These are phyloP conservation scores for Scaptodrosophila latifasciaeformis DNA, from an alignment of 2,888 invertebrate genomes.

Conservation along the genomic window DNA sequence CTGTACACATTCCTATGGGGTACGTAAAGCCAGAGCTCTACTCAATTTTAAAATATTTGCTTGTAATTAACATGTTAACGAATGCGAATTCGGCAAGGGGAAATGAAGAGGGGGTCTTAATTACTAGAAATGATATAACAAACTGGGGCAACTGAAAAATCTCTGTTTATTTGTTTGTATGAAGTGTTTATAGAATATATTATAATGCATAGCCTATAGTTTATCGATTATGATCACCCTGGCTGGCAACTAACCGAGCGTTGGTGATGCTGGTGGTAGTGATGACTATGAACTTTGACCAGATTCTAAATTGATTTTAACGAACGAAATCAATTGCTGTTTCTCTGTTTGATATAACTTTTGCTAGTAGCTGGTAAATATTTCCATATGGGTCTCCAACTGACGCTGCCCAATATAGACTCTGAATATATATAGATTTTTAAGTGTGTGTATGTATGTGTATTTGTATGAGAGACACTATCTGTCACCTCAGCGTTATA, in stretches of 20 bases:
- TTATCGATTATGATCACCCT: conserved; percentile 7
- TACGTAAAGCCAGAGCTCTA: too few relatives aligned
- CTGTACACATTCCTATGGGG: conserved; percentile 83
- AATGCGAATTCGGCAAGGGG: too few relatives aligned
- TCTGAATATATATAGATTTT: too few relatives aligned
- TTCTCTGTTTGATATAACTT: too few relatives aligned
- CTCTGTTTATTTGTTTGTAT: too few relatives aligned
- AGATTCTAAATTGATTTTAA: conserved; percentile 52
- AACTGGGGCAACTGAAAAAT: background rate
- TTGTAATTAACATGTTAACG: conserved; percentile 33
- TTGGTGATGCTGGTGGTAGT: too few relatives aligned
- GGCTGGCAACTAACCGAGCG: too few relatives aligned
- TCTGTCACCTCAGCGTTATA: background rate
- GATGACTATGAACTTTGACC: conserved; percentile 49
- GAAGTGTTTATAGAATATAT: background rate
- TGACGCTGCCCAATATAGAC: background rate
- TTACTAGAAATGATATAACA: background rate
- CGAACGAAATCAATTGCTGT: conserved; percentile 54
- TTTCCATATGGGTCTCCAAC: conserved; percentile 25
- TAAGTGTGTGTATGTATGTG: conserved; percentile 4
- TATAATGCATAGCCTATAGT: background rate
- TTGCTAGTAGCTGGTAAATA: too few relatives aligned
- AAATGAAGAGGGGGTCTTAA: background rate
- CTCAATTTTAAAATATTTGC: too few relatives aligned
- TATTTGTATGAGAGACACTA: too few relatives aligned